These are phyloP conservation scores for Hippocampus mohnikei DNA, from an alignment of 2,113 vertebrate species.

Conservation along the genomic window DNA sequence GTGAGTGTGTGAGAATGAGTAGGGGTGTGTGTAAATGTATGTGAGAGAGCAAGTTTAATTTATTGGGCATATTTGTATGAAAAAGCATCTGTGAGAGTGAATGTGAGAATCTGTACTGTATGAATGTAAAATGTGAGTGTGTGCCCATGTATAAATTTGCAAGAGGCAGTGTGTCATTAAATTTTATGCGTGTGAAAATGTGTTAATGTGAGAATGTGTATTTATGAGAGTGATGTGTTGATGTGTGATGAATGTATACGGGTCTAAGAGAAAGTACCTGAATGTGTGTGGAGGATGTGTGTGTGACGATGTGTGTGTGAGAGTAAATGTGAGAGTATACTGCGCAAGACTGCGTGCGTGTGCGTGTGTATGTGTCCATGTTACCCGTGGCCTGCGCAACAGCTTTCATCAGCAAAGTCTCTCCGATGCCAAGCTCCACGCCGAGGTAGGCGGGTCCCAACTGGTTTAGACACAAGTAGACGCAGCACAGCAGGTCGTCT, in stretches of 20 bases:
- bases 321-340: background rate
- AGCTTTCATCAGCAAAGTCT: constrained; percentile 84
- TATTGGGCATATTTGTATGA: background rate
- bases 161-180: background rate
- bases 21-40: background rate
- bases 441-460: constrained; percentile 84
- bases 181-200: constrained; percentile 1
- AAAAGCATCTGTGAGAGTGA: background rate
- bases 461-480: constrained; percentile 86
- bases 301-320: background rate
- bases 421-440: constrained; percentile 83
- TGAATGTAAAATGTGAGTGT: background rate
- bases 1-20: background rate
- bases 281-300: too few relatives aligned
- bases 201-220: background rate
- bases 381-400: constrained; percentile 84
- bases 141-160: background rate
- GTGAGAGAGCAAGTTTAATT: background rate
- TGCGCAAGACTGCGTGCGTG: too few relatives aligned
- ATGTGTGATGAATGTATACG: too few relatives aligned
- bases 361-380: background rate
- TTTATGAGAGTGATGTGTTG: too few relatives aligned
- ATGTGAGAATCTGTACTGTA: background rate
- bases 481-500: constrained; percentile 80
- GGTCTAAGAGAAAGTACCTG: too few relatives aligned